Evolutionary conservation across 2,888 invertebrate genomes (phyloP).

Genomic region (Eristalis tenax): DNA sequence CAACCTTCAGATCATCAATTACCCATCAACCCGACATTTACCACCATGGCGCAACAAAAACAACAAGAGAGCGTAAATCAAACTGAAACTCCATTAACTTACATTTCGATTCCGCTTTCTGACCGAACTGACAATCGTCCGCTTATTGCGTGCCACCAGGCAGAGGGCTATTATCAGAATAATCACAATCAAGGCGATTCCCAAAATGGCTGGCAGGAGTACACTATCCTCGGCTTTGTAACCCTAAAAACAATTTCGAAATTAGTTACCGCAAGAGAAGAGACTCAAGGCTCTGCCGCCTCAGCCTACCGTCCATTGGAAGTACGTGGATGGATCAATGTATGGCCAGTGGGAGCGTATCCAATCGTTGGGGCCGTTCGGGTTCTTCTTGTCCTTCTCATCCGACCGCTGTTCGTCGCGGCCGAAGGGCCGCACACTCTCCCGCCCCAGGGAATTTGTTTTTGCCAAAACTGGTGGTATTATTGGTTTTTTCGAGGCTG

Average conservation of each 20-base stretch:
- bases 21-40: not conserved
- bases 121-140: slow-evolving; percentile 79
- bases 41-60: not conserved
- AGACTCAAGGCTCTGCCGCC: not conserved
- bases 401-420: slow-evolving; percentile 31
- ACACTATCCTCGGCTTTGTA: slow-evolving; percentile 84
- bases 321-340: slow-evolving; percentile 85
- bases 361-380: slow-evolving; percentile 82
- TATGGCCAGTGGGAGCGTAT: slow-evolving; percentile 85
- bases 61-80: not conserved
- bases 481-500: slow-evolving; percentile 83
- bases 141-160: slow-evolving; percentile 82
- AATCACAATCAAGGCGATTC: slow-evolving; percentile 82
- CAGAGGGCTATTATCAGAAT: slow-evolving; percentile 82
- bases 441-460: slow-evolving; percentile 74
- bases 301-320: slow-evolving; percentile 85
- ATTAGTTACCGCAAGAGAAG: not conserved
- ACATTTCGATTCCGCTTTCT: slow-evolving; percentile 80
- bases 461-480: slow-evolving; percentile 80
- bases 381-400: slow-evolving; percentile 57
- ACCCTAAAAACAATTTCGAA: slow-evolving; percentile 79
- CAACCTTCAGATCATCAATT: not conserved
- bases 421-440: slow-evolving; percentile 62
- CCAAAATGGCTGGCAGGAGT: slow-evolving; percentile 82
- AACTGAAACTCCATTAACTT: slow-evolving; percentile 73